Base-by-base conservation (phyloP, 2,113 vertebrate species). In the Eolophus roseicapilla region DNA sequence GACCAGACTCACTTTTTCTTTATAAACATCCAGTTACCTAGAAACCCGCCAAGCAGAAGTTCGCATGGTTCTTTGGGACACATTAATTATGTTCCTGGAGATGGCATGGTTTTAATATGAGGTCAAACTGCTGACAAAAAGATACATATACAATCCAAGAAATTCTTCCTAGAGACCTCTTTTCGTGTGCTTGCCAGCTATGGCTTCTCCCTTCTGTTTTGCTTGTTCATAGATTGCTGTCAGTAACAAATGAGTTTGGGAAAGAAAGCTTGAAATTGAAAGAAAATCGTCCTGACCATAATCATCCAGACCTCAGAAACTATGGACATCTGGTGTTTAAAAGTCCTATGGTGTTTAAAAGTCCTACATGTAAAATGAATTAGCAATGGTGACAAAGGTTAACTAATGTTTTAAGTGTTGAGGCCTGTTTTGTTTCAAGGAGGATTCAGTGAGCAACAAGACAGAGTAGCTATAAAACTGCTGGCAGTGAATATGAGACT, bases 361-460 rank as follows among this genome's bases (percentile, higher is more conserved):
- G 55, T 86, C 68, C 39, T 90, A 37, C 49, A 73, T 90, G 69
- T 88, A 95, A 96, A 97, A 93, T 92, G 73, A 94, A 95, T 96
- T 96, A 93, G 92, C 83, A 84, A 90, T 86, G 69, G 82, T 94
- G 93, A 79, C 88, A 94, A 95, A 96, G 95, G 95, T 95, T 97
- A 96, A 95, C 95, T 96, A 95, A 95, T 84, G 90, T 90, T 94
- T 94, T 94, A 96, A 96, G 93, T 93, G 93, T 68, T 91, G 90
- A 90, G 77, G 64, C 14, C 95, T 96, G 95, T 64, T 96, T 90
- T 95, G 74, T 96, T 96, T 96, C 96, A 93, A 88, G 71, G 88
- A 84, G 47, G 79, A 83, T 82, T 96, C 68, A 81, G 67, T 50
- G 49, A 95, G 86, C 82, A 90, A 15, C 59, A 57, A 94, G 93